phyloP scores from a whole-genome alignment of 2,888 invertebrate genomes.

The Endotricha flammealis region DNA sequence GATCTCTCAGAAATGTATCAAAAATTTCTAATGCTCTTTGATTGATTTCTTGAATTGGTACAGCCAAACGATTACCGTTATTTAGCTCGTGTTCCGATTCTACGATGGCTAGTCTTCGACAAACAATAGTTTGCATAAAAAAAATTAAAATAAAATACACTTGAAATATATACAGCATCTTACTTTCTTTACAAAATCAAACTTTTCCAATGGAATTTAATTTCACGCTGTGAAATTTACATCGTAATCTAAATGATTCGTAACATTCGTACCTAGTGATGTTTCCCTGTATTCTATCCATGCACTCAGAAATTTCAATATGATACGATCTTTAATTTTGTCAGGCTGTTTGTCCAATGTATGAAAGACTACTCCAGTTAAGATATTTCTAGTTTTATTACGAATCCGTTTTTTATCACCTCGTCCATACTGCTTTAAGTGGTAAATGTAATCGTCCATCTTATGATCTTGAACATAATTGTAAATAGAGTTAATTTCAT shows the following conservation, averaged over 20 bases:
- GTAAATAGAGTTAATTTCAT: constrained; percentile 42
- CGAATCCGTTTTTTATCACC: constrained; percentile 28
- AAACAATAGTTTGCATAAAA: neutral
- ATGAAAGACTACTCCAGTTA: constrained; percentile 35
- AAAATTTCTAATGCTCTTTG: constrained; percentile 31
- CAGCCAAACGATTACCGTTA: neutral
- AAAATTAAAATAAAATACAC: neutral
- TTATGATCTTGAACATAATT: constrained; percentile 27
- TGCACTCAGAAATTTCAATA: constrained; percentile 39
- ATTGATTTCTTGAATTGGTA: neutral
- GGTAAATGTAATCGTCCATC: constrained; percentile 49
- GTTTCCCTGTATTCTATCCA: constrained; percentile 33
- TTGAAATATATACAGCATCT: neutral
- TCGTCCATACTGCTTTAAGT: constrained; percentile 38
- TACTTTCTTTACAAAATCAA: neutral
- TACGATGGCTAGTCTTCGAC: neutral
- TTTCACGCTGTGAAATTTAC: constrained; percentile 14
- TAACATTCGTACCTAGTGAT: neutral
- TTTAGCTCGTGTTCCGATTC: neutral
- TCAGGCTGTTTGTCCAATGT: constrained; percentile 30
- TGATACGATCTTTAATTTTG: constrained; percentile 27
- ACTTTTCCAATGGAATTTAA: constrained; percentile 9
- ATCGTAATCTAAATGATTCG: neutral
- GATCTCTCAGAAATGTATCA: constrained; percentile 37
- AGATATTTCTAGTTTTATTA: constrained; percentile 33